Base-by-base conservation (phyloP, 1,140 invertebrate species). In the Diorhabda carinulata region DNA sequence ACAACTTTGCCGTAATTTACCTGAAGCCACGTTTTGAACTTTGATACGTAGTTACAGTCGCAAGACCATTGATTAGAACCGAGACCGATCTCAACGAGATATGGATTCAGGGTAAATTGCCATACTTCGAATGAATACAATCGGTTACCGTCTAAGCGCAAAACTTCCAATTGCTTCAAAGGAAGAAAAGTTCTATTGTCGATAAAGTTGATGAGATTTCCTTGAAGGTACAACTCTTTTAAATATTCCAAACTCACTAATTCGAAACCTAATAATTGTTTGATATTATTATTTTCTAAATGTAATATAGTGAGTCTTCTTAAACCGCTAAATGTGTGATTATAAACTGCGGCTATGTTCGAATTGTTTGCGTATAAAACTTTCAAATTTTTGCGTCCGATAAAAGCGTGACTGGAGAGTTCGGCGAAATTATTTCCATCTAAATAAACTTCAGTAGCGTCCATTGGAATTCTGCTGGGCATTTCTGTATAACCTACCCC, bases 371-470 rank as follows among this genome's bases (percentile, higher is more conserved):
- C 88, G 78, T 90, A 95, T 43, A 97, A 82, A 63, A 94, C 89
- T 81, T 91, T 90, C 72, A 97, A 82, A 78, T 94, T 92, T 79
- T 95, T 94, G 70, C 94, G 87, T 2, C 94, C 94, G 71, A 96
- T 93, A 79, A 97, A 96, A 3, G 93, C 91, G 78, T 97, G 94
- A 78, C 92, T 93, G 41, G 91, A 90, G 69, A 97, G 84, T 76
- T 94, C 90, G 61, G 89, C 88, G 73, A 97, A 91, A 77, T 93
- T 89, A 79, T 96, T 96, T 66, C 94, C 94, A 80, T 97, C 95
- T 67, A 96, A 86, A 82, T 96, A 97, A 60, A 96, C 87, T 85
- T 96, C 93, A 6, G 94, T 96, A 68, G 94, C 93, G 82, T 97
- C 94, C 94, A 97, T 97, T 57, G 95, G 94, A 77, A 97, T 93